Conservation (phyloP, 2,888 invertebrate genomes). For the Pseudococcus longispinus region DNA sequence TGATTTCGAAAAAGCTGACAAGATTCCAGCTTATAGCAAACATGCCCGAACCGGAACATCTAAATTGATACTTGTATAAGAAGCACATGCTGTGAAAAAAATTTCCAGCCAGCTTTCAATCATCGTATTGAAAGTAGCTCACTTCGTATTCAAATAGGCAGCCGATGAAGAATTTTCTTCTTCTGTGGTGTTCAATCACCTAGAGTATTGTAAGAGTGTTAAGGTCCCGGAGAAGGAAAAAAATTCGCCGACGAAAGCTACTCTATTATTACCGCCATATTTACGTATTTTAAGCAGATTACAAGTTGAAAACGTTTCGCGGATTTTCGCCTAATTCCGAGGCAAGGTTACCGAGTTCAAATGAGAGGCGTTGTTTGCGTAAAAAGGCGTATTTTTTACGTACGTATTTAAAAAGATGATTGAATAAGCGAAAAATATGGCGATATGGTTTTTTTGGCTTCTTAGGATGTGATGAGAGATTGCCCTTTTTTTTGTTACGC, state of each 20-base stretch:
- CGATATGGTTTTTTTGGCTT: too few relatives aligned
- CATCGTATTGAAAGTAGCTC: not conserved
- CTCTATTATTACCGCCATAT: not conserved
- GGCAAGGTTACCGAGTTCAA: not conserved
- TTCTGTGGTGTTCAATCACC: not conserved
- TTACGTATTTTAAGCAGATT: conserved; percentile 25
- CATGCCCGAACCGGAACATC: not conserved
- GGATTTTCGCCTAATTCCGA: conserved; percentile 10
- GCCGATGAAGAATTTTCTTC: not conserved
- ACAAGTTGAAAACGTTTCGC: conserved; percentile 8
- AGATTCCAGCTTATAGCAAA: not conserved
- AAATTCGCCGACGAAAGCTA: not conserved
- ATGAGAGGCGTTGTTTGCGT: not conserved
- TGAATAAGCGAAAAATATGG: not conserved
- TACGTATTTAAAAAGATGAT: not conserved
- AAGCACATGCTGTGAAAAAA: not conserved
- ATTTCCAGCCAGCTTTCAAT: not conserved
- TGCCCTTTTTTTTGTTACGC: too few relatives aligned
- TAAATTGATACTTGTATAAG: not conserved
- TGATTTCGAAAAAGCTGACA: conserved; percentile 7
- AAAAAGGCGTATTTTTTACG: not conserved
- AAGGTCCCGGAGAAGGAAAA: not conserved
- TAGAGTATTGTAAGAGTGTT: not conserved
- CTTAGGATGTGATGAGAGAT: too few relatives aligned
- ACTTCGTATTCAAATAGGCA: not conserved